A percentile compares a stretch with the other conserved stretches of the same genome.
Conservation (phyloP, 2,888 invertebrate genomes). For the Aporophyla nigra region DNA sequence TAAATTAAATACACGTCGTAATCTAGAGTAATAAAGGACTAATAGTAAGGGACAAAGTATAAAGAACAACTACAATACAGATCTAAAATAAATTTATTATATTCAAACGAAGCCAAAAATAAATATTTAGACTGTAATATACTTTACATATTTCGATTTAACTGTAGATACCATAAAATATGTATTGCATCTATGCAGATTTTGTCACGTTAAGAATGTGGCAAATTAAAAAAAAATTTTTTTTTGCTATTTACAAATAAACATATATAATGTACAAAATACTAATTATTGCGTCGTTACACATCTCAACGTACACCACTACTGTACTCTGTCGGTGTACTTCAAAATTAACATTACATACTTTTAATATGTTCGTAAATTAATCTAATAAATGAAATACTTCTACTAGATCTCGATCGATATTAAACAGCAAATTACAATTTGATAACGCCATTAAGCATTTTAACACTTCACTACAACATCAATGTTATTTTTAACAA, state of each 20-base stretch:
- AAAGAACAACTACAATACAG: slow-evolving; percentile 80
- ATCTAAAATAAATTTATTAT: slow-evolving; percentile 84
- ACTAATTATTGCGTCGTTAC: slow-evolving; percentile 84
- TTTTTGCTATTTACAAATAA: slow-evolving; percentile 83
- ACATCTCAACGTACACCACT: slow-evolving; percentile 70
- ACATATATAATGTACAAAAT: slow-evolving; percentile 79
- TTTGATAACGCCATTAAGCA: slow-evolving; percentile 56
- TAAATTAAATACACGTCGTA: neutral
- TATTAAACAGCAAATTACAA: slow-evolving; percentile 52
- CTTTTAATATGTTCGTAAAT: slow-evolving; percentile 58
- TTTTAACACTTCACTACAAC: slow-evolving; percentile 58
- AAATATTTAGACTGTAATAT: slow-evolving; percentile 79
- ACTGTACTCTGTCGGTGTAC: slow-evolving; percentile 57
- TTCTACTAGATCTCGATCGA: slow-evolving; percentile 46
- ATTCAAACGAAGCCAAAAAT: slow-evolving; percentile 78
- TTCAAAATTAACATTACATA: slow-evolving; percentile 68
- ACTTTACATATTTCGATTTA: slow-evolving; percentile 53
- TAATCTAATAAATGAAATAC: slow-evolving; percentile 57
- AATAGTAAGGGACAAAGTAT: slow-evolving; percentile 4
- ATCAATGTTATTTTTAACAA: slow-evolving; percentile 56
- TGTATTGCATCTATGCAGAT: slow-evolving; percentile 72
- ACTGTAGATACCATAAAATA: slow-evolving; percentile 50
- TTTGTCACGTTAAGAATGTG: slow-evolving; percentile 43
- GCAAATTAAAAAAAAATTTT: slow-evolving; percentile 67
- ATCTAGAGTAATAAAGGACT: slow-evolving; percentile 12